Evolutionary conservation across 2,888 invertebrate genomes (phyloP), one percentile per base, ranked within the genome.

Genomic region (Drosophila borealis): DNA sequence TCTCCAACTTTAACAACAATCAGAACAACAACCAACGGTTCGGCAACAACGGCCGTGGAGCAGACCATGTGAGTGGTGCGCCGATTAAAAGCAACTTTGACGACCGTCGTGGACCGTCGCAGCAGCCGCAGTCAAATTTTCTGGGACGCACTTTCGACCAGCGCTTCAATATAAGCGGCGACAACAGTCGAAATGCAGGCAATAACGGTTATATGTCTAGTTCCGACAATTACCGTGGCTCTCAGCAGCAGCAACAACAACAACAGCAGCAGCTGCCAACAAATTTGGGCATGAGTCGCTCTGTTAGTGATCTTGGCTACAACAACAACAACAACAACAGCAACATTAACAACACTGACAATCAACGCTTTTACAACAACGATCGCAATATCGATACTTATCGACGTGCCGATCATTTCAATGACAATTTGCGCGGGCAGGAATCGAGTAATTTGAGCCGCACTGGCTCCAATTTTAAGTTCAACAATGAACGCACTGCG

Each of bases 381-480:
- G 71, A 71, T 51, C 70, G 71, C 11, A 72, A 41, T 44, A 1
- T 48, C 25, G 71, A 72, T 49, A 53, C 71, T 57, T 72, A 61
- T 54, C 71, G 71, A 5, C 66, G 72, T n/a, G 45, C 37, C 51
- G 46, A 67, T 64, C 77, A 49, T 33, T 74, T 65, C 17, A 67
- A 54, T 25, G 78, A 74, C 21, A 78, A 67, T 10, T 74, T 42
- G 33, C 71, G 68, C 10, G 54, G 62, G 2, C 61, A 14, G 33
- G 61, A 60, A 9, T 48, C 61, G 29, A 64, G 49, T 21, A 62
- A 70, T 34, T n/a, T 46, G 13, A 46, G 14, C 8, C 61, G 66
- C 34, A 2, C 10, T 14, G 53, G 53, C 13, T n/a, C 50, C 29
- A 71, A 66, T 61, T 70, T 19, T 8, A 65, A 65, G n/a, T 55